Evolutionary conservation across 2,888 invertebrate species (phyloP), one percentile per base, ranked within the genome.

Genomic region (Cryptus viduatorius): DNA sequence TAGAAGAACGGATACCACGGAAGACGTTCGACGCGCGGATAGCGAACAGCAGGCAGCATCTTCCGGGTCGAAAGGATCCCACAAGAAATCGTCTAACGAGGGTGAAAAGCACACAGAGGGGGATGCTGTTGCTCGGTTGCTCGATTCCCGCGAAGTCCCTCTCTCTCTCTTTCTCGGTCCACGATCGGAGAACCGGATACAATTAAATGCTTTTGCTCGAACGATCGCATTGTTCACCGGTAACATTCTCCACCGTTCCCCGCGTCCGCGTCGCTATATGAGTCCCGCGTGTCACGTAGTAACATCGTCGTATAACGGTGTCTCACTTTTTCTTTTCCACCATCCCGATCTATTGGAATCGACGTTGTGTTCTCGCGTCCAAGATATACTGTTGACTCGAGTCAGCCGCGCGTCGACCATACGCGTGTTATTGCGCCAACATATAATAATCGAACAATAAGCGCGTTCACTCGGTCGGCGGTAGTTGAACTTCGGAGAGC

Each of bases 21-120:
- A 75, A 75, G 73, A 75, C 73, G 46, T 75, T 75, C 59, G 24
- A 12, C 14, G 24, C 59, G 29, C 16, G 53, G 73, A 46, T 73
- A 7, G 61, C 8, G 65, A 37, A 53, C 37, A 53, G 69, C 80
- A 87, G 85, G 87, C 83, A 79, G 86, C 90, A 86, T 90, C 53
- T 91, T 91, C 91, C 91, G 91, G 88, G 88, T 86, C 84, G 88
- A 31, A 71, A 61, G 69, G 53, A 79, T n/a, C 75, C 79, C 24
- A 75, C 44, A 83, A 90, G 90, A 90, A 92, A 91, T 90, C 89
- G 88, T 85, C 90, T 92, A 92, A 92, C 92, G 91, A 92, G 92
- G 90, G 87, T 59, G 84, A 75, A 79, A 29, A 14, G 46, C 29
- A 19, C 37, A 37, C 37, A 37, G 37, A 5, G 67, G 56, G 75